Base-by-base conservation (phyloP, 2,797 vertebrate species). In the Pagetopsis macropterus region DNA sequence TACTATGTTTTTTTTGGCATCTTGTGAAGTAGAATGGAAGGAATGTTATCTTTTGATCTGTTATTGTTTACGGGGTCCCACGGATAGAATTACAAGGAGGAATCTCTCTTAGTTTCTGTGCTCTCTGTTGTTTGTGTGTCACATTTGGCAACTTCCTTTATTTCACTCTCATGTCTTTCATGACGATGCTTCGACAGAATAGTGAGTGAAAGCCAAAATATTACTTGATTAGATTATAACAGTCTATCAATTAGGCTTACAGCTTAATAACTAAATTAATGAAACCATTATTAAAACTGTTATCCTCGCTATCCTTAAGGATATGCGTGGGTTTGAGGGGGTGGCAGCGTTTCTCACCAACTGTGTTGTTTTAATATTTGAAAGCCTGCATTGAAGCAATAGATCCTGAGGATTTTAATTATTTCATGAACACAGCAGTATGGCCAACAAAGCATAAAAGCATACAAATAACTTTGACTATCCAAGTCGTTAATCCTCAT, bases 1-100 rank as follows among this genome's bases (percentile, higher is more conserved):
- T 72, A 50, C 54, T 68, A 65, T 88, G 86, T 87, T 89, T 87
- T 87, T 78, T 75, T 82, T 86, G 86, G 84, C 78, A 59, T 74
- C 52, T 16, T 50, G 23, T 46, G 37, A 21, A 14, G 1, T 58
- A 23, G 45, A 84, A 57, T 81, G 45, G 82, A 87, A 85, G 63
- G 78, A 86, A 84, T 88, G 76, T 70, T 23, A 72, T 74, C 65
- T 66, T 86, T 81, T 88, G 66, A 89, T 88, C 75, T 72, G 68
- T 87, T 65, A 69, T 75, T 7, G 50, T 84, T 75, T 83, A 23
- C 4, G 40, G 67, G 66, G 56, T 78, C 62, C 51, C 41, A 54
- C 17, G 65, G 50, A 76, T 77, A 17, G 86, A 79, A 84, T 78
- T 44, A 75, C 37, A 74, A 59, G 41, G 48, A 58, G 56, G 21